Base-by-base conservation (phyloP, 92 coral and sea anemone genomes). In the Zoanthus solanderi region DNA sequence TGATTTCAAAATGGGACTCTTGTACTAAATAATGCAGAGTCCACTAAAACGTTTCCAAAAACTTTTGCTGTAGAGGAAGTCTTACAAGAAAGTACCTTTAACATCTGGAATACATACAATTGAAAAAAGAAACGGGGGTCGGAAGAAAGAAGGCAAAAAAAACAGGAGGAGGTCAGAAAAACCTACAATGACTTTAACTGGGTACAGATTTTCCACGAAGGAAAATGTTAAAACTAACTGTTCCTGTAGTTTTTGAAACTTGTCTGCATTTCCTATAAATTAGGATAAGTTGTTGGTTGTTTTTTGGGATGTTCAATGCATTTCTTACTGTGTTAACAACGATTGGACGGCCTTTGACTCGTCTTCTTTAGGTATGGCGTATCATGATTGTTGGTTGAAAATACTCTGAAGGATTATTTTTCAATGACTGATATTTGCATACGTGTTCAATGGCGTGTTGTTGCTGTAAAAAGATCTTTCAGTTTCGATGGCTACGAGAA, bases 171-270 rank as follows among this genome's bases (percentile, higher is more conserved):
- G 47, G 90, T 10, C 71, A 87, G 5, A 71, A 87, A 30, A 4
- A 78, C 87, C 10, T 87, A 79, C 65, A 18, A 87, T 67, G 79
- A 78, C 74, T 88, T 80, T 42, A 87, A 71, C 56, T 88, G 90
- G 87, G 79, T 88, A 11, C 47, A 78, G 16, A 79, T 88, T 75
- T 88, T 88, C 31, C 90, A 72, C 42, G 53, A 88, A 87, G 90
- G 90, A 71, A 80, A 15, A 47, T 79, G 17, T 66, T 4, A 79
- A 79, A 79, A 46, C 78, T 77, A 77, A 52, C 75, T 88, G 87
- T 71, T 88, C 87, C 75, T 37, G 42, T 37, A 23, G 23, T 23
- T 23, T 23, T 23, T 23, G 23, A 23, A 23, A 23, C 23, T 23
- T 23, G 23, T 23, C 23, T 23, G 23, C 23, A 23, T 23, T 23